Base-by-base conservation (phyloP, 2,797 vertebrate genomes). In the Silurus lanzhouensis region DNA sequence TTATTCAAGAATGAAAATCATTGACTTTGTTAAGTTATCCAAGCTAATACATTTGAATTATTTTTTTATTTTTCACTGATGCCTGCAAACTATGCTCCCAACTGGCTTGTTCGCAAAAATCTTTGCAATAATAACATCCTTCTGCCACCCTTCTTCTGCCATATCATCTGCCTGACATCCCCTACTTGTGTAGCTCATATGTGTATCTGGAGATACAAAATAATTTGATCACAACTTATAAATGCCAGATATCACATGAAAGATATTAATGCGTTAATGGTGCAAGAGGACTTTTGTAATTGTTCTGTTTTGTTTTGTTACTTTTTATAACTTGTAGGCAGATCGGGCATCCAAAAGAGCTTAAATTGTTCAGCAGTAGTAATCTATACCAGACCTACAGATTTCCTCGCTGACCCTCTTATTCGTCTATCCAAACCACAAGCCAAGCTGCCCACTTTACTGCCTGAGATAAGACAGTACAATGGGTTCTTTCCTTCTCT, bases 391-490 rank as follows among this genome's bases (percentile, higher is more conserved):
- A 87, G 83, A 76, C 82, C 78, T 6, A 31, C 27, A 46, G 12
- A 60, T 38, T 75, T 80, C 19, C 82, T 84, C 61, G 46, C 14
- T 83, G 46, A 83, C 46, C 57, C 64, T 79, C 25, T 63, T 55
- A 38, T 78, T 83, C 48, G 48, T 44, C 82, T 70, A 67, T 44
- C 27, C 10, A 58, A 74, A 80, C 82, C 82, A 66, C 76, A 74
- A 72, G 55, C 44, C n/a, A 25, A 57, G 46, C 75, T 74, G 58
- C 46, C 48, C 55, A 20, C 57, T 84, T 68, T 44, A 25, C 77
- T 70, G 83, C 63, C 27, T 58, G 52, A 82, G 78, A 87, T 84
- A 80, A 84, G 82, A 64, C 68, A 81, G 64, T 60, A 77, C 31
- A 67, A 14, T 44, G 57, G 7, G 5, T 79, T 78, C 72, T 48